Evolutionary conservation across 2,113 vertebrate species (phyloP).

Genomic region (Pimephales promelas): DNA sequence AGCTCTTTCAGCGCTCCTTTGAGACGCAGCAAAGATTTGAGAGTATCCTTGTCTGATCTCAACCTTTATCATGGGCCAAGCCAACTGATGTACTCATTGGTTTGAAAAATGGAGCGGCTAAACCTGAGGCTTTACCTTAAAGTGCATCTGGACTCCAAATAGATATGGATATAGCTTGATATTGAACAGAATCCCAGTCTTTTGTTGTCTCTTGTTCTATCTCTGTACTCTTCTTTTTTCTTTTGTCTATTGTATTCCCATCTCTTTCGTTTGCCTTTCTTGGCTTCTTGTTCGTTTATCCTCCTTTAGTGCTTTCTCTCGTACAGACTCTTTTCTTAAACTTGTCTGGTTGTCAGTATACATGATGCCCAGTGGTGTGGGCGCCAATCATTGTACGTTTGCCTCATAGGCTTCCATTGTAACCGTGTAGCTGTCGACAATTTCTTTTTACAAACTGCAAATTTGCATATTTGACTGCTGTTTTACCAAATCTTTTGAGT

Average conservation of each 20-base stretch:
- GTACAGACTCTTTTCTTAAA: constrained; percentile 6
- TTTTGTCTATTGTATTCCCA: background rate
- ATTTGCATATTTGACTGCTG: background rate
- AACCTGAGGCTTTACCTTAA: constrained; percentile 24
- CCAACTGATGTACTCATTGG: constrained; percentile 28
- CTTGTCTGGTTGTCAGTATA: background rate
- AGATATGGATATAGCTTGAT: constrained; percentile 20
- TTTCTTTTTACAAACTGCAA: background rate
- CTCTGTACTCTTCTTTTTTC: constrained; percentile 7
- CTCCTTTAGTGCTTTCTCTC: background rate
- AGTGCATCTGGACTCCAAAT: constrained; percentile 18
- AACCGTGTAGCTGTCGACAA: background rate
- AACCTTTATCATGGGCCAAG: constrained; percentile 20
- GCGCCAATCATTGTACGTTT: background rate
- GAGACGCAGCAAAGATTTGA: constrained; percentile 42
- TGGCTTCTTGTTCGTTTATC: constrained; percentile 15
- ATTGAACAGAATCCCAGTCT: background rate
- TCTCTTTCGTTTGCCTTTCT: background rate
- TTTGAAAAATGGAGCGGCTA: background rate
- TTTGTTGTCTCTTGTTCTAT: constrained; percentile 19
- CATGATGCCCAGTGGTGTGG: background rate
- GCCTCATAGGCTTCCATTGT: background rate
- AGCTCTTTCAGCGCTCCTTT: constrained; percentile 30
- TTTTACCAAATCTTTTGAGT: background rate
- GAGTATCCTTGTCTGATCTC: constrained; percentile 43